Base-by-base conservation (phyloP, 2,888 invertebrate genomes). In the Azorinus chamasolen region DNA sequence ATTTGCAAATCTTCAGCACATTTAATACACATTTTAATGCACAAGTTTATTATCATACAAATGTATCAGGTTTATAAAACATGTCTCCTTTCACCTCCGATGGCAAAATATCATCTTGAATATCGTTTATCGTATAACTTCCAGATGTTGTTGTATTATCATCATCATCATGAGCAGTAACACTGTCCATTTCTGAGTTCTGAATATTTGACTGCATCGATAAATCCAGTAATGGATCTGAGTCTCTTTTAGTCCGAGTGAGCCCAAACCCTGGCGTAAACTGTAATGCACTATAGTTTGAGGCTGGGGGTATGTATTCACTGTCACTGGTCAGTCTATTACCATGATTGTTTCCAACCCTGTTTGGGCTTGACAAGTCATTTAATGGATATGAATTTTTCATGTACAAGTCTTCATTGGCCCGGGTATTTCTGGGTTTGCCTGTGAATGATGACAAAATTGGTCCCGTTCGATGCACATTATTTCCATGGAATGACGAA, bases 111-210 rank as follows among this genome's bases (percentile, higher is more conserved):
- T 83, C 81, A 53, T 88, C 86, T 20, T 87, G 84, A 16, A 85
- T 65, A 57, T 88, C 87, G 45, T 89, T 88, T 8, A 85, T 75
- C 0, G 88, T 87, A 61, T 89, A 81, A 69, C 81, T 81, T 25
- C 81, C 81, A 3, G 81, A 81, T 10, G 81, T 81, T 5, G 81
- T 81, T 20, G 81, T 81, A 2, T 74, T 75, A 6, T 78, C 48
- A 66, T 89, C 88, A 63, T 88, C 88, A 50, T 89, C 89, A 20
- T 83, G 85, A 37, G 79, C 78, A 39, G 64, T 55, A n/a, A 57
- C 54, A 0, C 70, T 66, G 20, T 68, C 63, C 58, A 66, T 76
- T 27, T 59, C 80, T 39, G 77, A 73, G 55, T 80, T 69, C 16
- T 63, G 57, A 55, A 58, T 61, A 43, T 80, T 80, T 55, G 80